Conservation (phyloP, 2,797 vertebrate genomes). For the Rhinoraja longicauda region DNA sequence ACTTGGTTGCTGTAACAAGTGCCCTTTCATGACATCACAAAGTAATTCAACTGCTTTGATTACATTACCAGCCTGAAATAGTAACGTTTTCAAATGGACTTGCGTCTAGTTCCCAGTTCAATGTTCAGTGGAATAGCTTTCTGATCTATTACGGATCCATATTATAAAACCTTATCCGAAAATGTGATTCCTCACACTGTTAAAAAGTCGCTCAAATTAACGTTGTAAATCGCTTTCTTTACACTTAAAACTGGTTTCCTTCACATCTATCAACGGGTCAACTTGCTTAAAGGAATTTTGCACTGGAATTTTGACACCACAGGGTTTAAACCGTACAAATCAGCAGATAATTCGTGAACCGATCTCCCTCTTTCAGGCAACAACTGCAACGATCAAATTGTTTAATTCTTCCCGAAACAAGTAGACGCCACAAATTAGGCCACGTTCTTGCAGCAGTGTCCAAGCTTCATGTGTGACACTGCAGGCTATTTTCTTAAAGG, state of each 20-base stretch:
- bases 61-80: neutral
- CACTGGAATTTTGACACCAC: neutral
- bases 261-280: neutral
- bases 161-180: neutral
- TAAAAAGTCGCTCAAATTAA: neutral
- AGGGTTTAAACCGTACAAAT: neutral
- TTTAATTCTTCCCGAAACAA: neutral
- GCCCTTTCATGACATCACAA: constrained; percentile 28
- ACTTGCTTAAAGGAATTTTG: neutral
- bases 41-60: constrained; percentile 12
- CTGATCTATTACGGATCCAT: neutral
- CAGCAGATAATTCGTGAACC: neutral
- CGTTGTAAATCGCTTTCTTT: neutral
- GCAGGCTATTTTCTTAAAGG: neutral
- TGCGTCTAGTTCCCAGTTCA: neutral
- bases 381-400: neutral
- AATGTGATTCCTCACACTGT: too few relatives aligned
- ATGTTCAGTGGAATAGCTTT: neutral
- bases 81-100: neutral
- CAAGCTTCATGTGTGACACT: neutral
- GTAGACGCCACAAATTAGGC: neutral
- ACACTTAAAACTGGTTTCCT: neutral
- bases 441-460: neutral
- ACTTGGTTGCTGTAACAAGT: neutral
- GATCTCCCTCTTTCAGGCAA: neutral